Evolutionary conservation across 1,140 invertebrate species (phyloP).

Genomic region (Anastrepha ludens): DNA sequence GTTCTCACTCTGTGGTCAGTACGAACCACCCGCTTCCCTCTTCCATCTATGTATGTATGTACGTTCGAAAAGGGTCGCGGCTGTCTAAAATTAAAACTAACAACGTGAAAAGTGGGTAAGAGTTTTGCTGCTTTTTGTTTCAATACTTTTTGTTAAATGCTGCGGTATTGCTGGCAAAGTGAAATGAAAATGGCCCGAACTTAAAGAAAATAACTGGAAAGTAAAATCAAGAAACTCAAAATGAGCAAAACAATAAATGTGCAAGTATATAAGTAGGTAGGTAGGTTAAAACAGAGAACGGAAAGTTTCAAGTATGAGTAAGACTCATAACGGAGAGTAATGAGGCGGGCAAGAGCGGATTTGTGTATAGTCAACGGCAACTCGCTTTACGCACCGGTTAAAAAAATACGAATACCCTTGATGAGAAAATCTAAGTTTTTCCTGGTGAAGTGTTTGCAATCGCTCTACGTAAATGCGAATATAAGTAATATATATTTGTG

Average conservation of each 20-base stretch:
- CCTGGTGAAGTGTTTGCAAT: not conserved
- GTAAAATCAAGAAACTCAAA: conserved; percentile 21
- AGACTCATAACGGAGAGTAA: not conserved
- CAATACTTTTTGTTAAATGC: conserved; percentile 21
- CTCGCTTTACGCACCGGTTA: not conserved
- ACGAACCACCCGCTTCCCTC: not conserved
- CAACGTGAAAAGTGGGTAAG: conserved; percentile 28
- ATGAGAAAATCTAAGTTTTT: conserved; percentile 22
- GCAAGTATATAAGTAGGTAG: too few species aligned
- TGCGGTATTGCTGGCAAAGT: conserved; percentile 32
- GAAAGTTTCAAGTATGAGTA: conserved; percentile 20
- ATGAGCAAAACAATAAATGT: not conserved
- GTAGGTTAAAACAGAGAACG: too few species aligned
- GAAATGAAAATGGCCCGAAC: conserved; percentile 6
- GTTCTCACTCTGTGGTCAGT: not conserved
- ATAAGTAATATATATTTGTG: not conserved
- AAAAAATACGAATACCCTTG: not conserved
- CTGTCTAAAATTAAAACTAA: conserved; percentile 31
- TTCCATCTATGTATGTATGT: not conserved
- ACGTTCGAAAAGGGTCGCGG: not conserved
- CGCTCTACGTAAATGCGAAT: not conserved
- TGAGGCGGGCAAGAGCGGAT: not conserved
- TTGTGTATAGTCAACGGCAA: not conserved
- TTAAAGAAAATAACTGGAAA: not conserved
- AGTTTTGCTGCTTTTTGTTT: conserved; percentile 37